These are phyloP conservation scores for Paralichthys olivaceus DNA, from an alignment of 2,113 vertebrate species.

Conservation along the genomic window DNA sequence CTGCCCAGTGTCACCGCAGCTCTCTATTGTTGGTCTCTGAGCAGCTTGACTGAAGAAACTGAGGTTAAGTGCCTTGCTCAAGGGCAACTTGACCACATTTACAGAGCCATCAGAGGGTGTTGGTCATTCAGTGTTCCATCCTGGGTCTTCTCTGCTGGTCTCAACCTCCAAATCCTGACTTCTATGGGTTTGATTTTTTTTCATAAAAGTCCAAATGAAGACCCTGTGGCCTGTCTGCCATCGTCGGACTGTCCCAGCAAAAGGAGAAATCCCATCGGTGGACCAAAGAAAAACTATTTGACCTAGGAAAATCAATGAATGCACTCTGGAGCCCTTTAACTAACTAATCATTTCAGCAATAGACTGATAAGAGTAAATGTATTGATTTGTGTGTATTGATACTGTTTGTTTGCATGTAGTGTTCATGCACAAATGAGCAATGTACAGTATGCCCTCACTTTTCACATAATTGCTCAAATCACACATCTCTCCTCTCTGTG, in stretches of 20 bases:
- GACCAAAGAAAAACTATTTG: not conserved
- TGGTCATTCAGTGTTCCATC: slow-evolving; percentile 2
- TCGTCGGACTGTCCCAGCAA: no score
- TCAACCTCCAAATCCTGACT: slow-evolving; percentile 6
- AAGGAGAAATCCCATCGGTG: no score
- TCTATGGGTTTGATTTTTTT: not conserved
- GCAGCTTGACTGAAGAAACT: slow-evolving; percentile 27
- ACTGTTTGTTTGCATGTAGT: not conserved
- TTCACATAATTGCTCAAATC: slow-evolving; percentile 20
- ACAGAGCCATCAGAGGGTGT: slow-evolving; percentile 12
- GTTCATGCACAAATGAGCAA: slow-evolving; percentile 5
- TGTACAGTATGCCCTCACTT: not conserved
- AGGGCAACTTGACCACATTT: slow-evolving; percentile 48
- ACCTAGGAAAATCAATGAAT: not conserved
- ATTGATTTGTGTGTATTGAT: not conserved
- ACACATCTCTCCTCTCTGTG: slow-evolving; percentile 11
- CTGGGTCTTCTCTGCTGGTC: slow-evolving; percentile 14
- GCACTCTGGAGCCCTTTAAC: not conserved
- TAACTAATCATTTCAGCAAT: no score
- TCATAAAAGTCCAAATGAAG: slow-evolving; percentile 11
- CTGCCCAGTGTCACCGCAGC: slow-evolving; percentile 11
- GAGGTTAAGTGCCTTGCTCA: slow-evolving; percentile 60
- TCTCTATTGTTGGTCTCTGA: slow-evolving; percentile 15
- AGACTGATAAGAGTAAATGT: not conserved
- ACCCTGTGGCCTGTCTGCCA: not conserved